Evolutionary conservation across 2,113 vertebrate genomes (phyloP).

Genomic region (Pedionomus torquatus): DNA sequence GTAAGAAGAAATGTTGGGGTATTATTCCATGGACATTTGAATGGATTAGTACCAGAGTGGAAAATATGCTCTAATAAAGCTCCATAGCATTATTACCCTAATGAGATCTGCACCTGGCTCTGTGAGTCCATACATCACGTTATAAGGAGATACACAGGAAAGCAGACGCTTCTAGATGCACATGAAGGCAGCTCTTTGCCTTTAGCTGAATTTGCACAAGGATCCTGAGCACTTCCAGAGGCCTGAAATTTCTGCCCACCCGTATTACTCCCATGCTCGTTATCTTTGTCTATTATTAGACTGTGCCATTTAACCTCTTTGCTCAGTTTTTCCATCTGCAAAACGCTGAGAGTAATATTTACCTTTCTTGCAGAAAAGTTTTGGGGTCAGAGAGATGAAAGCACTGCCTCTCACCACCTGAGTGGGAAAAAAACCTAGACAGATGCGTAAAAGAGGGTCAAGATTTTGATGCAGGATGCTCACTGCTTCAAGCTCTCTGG

Average conservation of each 20-base stretch:
- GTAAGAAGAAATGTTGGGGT: background rate
- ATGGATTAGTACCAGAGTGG: background rate
- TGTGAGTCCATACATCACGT: background rate
- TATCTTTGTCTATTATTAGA: background rate
- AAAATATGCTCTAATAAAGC: background rate
- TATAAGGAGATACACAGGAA: background rate
- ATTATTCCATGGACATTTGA: background rate
- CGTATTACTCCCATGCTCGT: background rate
- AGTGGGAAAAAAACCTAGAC: background rate
- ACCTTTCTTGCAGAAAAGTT: background rate
- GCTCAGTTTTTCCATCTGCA: background rate
- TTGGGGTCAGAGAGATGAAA: background rate
- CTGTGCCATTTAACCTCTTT: background rate
- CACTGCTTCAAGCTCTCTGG: background rate
- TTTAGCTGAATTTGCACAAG: background rate
- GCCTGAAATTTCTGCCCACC: background rate
- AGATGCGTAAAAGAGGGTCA: background rate
- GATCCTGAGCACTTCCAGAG: background rate
- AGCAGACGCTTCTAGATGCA: background rate
- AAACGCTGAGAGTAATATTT: background rate
- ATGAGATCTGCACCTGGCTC: background rate
- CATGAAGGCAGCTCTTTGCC: background rate
- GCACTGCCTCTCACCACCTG: background rate
- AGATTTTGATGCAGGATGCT: background rate
- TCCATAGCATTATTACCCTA: background rate